phyloP scores from a whole-genome alignment of 2,797 vertebrate genomes.

The Acanthurus lineatus region DNA sequence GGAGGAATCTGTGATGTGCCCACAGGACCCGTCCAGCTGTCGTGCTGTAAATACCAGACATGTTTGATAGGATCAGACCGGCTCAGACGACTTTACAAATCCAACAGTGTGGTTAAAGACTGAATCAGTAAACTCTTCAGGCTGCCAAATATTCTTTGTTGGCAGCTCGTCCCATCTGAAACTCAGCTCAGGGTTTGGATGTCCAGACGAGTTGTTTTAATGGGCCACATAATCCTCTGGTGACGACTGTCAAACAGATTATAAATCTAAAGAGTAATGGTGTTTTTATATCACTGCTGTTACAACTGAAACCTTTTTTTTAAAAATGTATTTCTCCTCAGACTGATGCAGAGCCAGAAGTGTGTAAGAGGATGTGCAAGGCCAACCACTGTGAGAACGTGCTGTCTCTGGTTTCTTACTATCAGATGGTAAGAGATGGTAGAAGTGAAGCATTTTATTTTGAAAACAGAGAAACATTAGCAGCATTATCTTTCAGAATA shows the following conservation, averaged over 20 bases:
- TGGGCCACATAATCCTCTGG: slow-evolving; percentile 19
- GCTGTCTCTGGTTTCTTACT: slow-evolving; percentile 94
- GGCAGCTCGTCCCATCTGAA: slow-evolving; percentile 35
- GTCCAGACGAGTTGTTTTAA: slow-evolving; percentile 35
- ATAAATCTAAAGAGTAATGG: slow-evolving; percentile 12
- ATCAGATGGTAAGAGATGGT: slow-evolving; percentile 94
- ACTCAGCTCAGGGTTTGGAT: slow-evolving; percentile 25
- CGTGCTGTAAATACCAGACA: slow-evolving; percentile 53
- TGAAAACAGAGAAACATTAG: neutral
- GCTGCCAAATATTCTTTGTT: slow-evolving; percentile 54
- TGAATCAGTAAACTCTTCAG: slow-evolving; percentile 41
- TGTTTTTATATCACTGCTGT: neutral
- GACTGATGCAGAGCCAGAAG: slow-evolving; percentile 98
- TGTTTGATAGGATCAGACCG: slow-evolving; percentile 68
- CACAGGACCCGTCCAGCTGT: slow-evolving; percentile 48
- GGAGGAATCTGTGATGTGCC: slow-evolving; percentile 17
- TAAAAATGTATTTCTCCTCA: slow-evolving; percentile 63
- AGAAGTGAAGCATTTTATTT: neutral
- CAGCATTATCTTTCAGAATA: neutral
- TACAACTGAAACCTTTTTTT: neutral
- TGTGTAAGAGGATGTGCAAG: slow-evolving; percentile 98
- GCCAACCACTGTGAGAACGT: slow-evolving; percentile 92
- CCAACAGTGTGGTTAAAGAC: slow-evolving; percentile 43
- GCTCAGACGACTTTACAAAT: slow-evolving; percentile 60
- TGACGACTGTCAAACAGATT: neutral